phyloP scores from a whole-genome alignment of 2,888 invertebrate species.

The Anagyrus pseudococci region DNA sequence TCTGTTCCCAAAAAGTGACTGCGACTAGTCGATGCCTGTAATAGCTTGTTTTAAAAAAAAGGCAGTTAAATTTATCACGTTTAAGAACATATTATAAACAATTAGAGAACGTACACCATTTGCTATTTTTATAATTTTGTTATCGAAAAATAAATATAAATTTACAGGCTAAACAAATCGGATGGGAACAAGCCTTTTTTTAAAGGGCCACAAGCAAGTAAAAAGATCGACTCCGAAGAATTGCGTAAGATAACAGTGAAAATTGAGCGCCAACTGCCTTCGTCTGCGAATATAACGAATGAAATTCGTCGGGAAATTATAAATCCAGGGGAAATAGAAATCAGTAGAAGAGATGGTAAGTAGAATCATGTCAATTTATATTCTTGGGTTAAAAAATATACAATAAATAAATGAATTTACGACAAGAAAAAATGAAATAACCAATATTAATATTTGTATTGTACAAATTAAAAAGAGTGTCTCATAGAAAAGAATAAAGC shows the following conservation, averaged over 20 bases:
- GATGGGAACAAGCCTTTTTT: constrained; percentile 15
- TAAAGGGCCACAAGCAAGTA: constrained; percentile 23
- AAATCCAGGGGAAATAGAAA: constrained; percentile 29
- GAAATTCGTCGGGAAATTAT: constrained; percentile 28
- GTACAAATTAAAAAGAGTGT: too few species aligned
- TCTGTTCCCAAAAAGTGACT: neutral
- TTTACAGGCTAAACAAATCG: neutral
- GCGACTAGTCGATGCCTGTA: too few species aligned
- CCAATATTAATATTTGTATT: too few species aligned
- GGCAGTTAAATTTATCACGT: too few species aligned
- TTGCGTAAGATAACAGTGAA: constrained; percentile 24
- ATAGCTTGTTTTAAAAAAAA: too few species aligned
- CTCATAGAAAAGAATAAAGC: too few species aligned
- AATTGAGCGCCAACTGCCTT: constrained; percentile 28
- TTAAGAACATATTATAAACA: neutral
- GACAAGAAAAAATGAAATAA: too few species aligned
- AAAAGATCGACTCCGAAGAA: constrained; percentile 11
- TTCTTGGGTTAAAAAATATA: too few species aligned
- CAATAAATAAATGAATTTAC: too few species aligned
- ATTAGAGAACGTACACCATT: neutral
- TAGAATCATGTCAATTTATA: too few species aligned
- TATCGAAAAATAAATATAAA: neutral
- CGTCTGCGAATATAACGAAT: constrained; percentile 14
- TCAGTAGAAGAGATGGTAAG: constrained; percentile 37
- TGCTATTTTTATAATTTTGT: neutral